A percentile compares a stretch with the other conserved stretches of the same genome.
phyloP scores from a whole-genome alignment of 2,113 vertebrate genomes.

The Hystrix cristata region DNA sequence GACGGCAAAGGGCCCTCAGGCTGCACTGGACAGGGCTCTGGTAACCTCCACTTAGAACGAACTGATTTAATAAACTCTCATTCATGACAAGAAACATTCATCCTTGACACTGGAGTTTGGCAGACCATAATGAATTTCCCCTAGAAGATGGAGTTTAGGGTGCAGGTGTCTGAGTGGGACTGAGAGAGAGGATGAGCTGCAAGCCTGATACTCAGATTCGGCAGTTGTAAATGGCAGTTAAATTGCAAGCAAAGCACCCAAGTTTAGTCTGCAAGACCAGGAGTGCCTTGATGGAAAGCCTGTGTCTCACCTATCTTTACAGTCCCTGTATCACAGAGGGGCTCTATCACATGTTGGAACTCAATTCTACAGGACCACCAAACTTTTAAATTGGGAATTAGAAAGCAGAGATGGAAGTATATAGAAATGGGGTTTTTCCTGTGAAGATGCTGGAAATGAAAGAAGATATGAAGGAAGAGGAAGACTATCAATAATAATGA shows the following conservation, averaged over 20 bases:
- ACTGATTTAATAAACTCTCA: slow-evolving; percentile 55
- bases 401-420: neutral
- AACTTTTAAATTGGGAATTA: neutral
- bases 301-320: neutral
- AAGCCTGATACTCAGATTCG: neutral
- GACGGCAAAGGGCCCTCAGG: neutral
- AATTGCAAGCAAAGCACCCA: neutral
- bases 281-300: neutral
- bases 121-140: neutral
- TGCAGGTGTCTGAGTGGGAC: neutral
- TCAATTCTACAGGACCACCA: neutral
- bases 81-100: slow-evolving; percentile 37
- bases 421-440: neutral
- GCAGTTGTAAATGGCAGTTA: neutral
- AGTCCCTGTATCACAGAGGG: accelerated
- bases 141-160: neutral
- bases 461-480: neutral
- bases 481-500: neutral
- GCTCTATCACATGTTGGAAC: neutral
- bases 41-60: neutral
- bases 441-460: neutral
- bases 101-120: neutral
- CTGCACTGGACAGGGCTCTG: neutral
- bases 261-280: neutral
- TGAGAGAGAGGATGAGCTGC: neutral